phyloP scores from a whole-genome alignment of 2,113 vertebrate species.

The Leptobrachium ailaonicum region DNA sequence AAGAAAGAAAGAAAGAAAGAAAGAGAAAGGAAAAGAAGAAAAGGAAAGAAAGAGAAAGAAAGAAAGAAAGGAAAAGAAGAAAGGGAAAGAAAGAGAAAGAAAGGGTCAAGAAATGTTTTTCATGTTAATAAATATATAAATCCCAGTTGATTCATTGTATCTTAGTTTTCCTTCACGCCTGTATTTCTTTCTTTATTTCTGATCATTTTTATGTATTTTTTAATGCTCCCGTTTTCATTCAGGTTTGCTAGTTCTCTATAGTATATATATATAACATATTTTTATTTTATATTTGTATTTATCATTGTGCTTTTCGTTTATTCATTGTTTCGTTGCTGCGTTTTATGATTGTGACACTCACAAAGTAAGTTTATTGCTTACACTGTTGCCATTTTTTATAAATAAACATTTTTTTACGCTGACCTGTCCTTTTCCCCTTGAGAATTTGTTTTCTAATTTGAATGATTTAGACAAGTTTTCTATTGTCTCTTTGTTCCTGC shows the following conservation, averaged over 20 bases:
- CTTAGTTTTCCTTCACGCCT: no score
- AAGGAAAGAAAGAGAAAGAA: no score
- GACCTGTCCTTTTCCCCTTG: background rate
- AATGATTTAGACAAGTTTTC: background rate
- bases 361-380: background rate
- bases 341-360: background rate
- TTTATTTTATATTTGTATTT: background rate
- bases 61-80: background rate
- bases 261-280: no score
- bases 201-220: no score
- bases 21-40: no score
- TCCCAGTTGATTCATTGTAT: no score
- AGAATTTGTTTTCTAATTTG: conserved; percentile 4
- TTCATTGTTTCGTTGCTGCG: background rate
- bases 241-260: no score
- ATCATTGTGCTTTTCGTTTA: background rate
- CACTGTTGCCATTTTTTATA: background rate
- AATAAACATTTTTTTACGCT: background rate
- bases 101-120: background rate
- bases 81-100: background rate
- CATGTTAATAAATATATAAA: background rate
- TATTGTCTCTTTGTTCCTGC: background rate
- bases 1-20: no score
- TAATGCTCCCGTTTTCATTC: no score
- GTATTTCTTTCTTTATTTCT: no score